These are phyloP conservation scores for Sphaeramia orbicularis DNA, from an alignment of 2,797 vertebrate species.

Conservation along the genomic window DNA sequence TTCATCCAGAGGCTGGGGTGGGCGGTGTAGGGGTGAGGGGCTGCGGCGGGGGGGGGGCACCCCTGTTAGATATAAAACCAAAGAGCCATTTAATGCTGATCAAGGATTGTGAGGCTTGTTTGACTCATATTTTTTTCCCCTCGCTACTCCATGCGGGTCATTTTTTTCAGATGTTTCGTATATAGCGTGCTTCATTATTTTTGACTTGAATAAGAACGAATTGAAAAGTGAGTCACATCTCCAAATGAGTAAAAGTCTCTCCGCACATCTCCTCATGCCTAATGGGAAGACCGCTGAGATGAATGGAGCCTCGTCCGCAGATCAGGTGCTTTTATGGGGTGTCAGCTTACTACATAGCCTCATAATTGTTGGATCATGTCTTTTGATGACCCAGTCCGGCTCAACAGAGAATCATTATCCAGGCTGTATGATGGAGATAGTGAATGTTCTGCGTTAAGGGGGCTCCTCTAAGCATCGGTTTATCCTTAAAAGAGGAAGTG, in stretches of 20 bases:
- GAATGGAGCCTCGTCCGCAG: conserved; percentile 66
- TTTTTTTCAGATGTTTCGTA: conserved; percentile 60
- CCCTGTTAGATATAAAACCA: conserved; percentile 71
- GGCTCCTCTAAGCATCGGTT: conserved; percentile 49
- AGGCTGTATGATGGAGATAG: conserved; percentile 63
- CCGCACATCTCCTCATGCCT: conserved; percentile 64
- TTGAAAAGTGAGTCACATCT: conserved; percentile 74
- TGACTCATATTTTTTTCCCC: conserved; percentile 54
- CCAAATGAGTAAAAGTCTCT: conserved; percentile 72
- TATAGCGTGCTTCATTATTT: conserved; percentile 77
- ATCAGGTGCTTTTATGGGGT: conserved; percentile 79
- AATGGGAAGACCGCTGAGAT: conserved; percentile 75
- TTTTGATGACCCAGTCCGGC: conserved; percentile 78
- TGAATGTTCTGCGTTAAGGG: conserved; percentile 54
- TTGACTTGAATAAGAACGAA: conserved; percentile 70
- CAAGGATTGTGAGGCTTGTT: conserved; percentile 72
- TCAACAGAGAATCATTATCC: conserved; percentile 76
- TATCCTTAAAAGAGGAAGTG: conserved; percentile 68
- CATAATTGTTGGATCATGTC: conserved; percentile 80
- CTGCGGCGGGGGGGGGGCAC: neutral
- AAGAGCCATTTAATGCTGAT: conserved; percentile 80
- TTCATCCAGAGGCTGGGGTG: conserved; percentile 57
- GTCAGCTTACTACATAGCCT: conserved; percentile 74
- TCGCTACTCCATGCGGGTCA: conserved; percentile 48
- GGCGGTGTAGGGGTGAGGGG: conserved; percentile 18